Percentiles rank a stretch among this genome's conserved stretches.
These are phyloP conservation scores for Patella caerulea DNA, from an alignment of 2,888 invertebrate genomes.

Conservation along the genomic window DNA sequence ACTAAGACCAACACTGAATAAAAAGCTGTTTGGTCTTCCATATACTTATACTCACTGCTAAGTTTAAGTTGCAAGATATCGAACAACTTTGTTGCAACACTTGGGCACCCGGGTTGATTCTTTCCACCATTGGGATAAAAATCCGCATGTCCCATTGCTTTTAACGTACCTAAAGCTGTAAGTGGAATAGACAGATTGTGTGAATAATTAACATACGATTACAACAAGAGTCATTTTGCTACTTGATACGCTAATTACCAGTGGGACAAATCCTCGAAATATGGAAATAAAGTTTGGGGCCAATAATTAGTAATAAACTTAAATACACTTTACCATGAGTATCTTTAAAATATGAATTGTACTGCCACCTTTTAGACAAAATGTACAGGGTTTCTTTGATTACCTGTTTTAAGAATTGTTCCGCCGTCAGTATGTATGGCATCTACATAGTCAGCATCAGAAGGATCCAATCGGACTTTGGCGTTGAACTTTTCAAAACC, in stretches of 20 bases:
- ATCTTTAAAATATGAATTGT: no score
- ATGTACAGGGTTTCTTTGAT: background rate
- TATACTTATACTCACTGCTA: background rate
- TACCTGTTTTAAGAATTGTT: conserved; percentile 14
- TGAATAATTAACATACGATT: no score
- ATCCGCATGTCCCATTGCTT: conserved; percentile 62
- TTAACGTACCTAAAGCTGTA: conserved; percentile 51
- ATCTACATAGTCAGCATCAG: conserved; percentile 87
- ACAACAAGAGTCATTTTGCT: no score
- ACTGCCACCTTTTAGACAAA: no score
- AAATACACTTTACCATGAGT: background rate
- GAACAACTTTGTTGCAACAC: background rate
- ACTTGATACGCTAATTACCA: no score
- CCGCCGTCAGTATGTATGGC: conserved; percentile 87
- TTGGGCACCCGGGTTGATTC: conserved; percentile 68
- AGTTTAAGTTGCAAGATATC: background rate
- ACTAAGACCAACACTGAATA: no score
- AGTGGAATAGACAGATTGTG: background rate
- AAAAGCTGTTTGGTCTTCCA: no score
- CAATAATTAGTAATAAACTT: background rate
- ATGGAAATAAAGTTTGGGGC: no score
- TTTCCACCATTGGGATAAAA: conserved; percentile 68
- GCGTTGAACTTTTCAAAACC: conserved; percentile 89
- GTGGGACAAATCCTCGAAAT: no score
- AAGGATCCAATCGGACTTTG: conserved; percentile 84